These are phyloP conservation scores for Eurytoma adleriae DNA, from an alignment of 2,888 invertebrate genomes.

Conservation along the genomic window DNA sequence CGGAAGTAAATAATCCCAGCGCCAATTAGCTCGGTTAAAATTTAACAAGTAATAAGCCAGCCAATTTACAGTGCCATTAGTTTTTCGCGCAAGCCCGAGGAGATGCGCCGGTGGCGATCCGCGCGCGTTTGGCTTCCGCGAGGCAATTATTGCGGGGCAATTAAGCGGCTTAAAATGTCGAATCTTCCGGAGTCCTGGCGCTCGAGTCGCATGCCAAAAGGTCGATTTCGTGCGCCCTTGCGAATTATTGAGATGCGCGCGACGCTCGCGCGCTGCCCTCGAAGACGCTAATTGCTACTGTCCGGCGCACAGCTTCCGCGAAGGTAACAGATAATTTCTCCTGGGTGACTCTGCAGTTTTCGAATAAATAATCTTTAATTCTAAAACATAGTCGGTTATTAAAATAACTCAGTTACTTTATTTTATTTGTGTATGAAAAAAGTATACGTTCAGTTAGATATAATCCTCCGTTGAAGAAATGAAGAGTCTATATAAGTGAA, in stretches of 20 bases:
- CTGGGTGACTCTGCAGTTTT: too few species aligned
- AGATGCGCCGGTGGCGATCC: conserved; percentile 3
- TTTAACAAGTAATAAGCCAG: conserved; percentile 1
- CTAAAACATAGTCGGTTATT: too few species aligned
- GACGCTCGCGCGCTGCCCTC: conserved; percentile 1
- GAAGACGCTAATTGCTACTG: conserved; percentile 31
- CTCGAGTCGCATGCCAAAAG: conserved; percentile 14
- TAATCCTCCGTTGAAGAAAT: too few species aligned
- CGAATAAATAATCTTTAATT: too few species aligned
- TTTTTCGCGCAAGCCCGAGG: conserved; percentile 2
- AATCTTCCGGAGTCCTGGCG: neutral
- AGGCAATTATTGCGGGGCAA: conserved; percentile 33
- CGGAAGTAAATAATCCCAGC: too few species aligned
- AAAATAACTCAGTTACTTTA: too few species aligned
- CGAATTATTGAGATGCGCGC: conserved; percentile 44
- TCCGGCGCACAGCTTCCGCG: too few species aligned
- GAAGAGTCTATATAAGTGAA: too few species aligned
- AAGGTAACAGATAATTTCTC: too few species aligned
- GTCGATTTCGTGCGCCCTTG: conserved; percentile 32
- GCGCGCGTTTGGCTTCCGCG: conserved; percentile 18
- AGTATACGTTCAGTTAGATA: too few species aligned
- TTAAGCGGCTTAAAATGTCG: conserved; percentile 20
- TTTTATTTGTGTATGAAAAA: too few species aligned
- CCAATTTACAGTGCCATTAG: conserved; percentile 6
- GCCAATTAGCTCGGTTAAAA: neutral